Percentiles rank a stretch among this genome's conserved stretches.
These are phyloP conservation scores for Abramis brama DNA, from an alignment of 2,113 vertebrate genomes.

Conservation along the genomic window DNA sequence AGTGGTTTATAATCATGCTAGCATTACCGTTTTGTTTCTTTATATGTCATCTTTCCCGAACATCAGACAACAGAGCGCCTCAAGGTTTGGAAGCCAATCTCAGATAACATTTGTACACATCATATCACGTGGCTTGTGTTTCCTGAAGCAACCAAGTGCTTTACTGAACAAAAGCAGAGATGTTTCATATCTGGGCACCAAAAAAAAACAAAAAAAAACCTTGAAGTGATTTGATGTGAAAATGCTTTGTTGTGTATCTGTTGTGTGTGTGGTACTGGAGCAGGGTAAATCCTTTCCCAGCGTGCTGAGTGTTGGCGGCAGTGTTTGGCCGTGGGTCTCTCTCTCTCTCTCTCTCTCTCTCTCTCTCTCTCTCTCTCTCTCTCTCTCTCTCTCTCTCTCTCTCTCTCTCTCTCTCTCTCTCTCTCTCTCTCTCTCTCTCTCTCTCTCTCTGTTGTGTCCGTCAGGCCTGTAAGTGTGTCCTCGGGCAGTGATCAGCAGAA, in stretches of 20 bases:
- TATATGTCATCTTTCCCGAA: not conserved
- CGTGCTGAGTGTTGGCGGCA: conserved; percentile 60
- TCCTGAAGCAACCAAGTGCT: not conserved
- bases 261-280: conserved; percentile 40
- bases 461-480: conserved; percentile 53
- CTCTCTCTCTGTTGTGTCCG: conserved; percentile 51
- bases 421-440: conserved; percentile 57
- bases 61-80: not conserved
- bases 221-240: conserved; percentile 44
- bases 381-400: conserved; percentile 52
- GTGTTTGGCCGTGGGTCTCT: conserved; percentile 53
- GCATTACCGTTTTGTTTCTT: not conserved
- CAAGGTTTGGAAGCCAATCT: not conserved
- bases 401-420: conserved; percentile 53
- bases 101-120: conserved; percentile 1
- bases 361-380: conserved; percentile 58
- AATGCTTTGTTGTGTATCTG: conserved; percentile 27
- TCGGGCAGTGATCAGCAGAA: conserved; percentile 50
- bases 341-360: conserved; percentile 54
- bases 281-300: conserved; percentile 60
- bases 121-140: conserved; percentile 15
- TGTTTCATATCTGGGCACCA: not conserved
- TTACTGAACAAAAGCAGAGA: conserved; percentile 5
- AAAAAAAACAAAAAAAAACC: not conserved
- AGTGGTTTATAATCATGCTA: not conserved